Evolutionary conservation across 1,140 invertebrate species (phyloP).

Genomic region (Stenopsyche tienmushanensis): DNA sequence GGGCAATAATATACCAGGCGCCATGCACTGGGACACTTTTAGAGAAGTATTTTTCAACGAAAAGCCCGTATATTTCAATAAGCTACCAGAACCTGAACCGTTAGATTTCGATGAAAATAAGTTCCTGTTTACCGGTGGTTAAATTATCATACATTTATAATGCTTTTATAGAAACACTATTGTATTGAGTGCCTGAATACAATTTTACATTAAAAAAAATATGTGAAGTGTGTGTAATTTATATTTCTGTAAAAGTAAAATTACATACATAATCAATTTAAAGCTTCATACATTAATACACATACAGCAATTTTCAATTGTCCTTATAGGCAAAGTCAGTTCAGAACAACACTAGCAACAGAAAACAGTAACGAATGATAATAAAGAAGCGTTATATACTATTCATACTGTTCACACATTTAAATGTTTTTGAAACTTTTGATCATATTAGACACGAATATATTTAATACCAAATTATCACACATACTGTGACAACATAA

Average conservation of each 20-base stretch:
- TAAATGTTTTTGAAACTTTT: too few species aligned
- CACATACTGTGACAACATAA: too few species aligned
- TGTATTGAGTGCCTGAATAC: not conserved
- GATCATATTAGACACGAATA: too few species aligned
- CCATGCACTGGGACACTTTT: constrained; percentile 34
- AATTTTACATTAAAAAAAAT: not conserved
- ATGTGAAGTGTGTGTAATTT: not conserved
- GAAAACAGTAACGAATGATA: not conserved
- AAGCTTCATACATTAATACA: not conserved
- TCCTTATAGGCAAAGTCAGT: not conserved
- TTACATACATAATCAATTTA: not conserved
- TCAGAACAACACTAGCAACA: not conserved
- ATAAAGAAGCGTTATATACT: too few species aligned
- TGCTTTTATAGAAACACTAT: not conserved
- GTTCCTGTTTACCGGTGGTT: not conserved
- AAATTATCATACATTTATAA: not conserved
- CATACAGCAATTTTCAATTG: not conserved
- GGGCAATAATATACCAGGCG: constrained; percentile 37
- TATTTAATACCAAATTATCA: too few species aligned
- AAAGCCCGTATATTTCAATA: constrained; percentile 39
- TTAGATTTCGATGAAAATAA: constrained; percentile 40
- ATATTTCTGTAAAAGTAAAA: not conserved
- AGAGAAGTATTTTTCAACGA: constrained; percentile 36
- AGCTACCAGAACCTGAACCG: constrained; percentile 36
- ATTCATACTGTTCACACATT: too few species aligned